Evolutionary conservation across 2,888 invertebrate genomes (phyloP).

Genomic region (Melangyna quadrimaculata): DNA sequence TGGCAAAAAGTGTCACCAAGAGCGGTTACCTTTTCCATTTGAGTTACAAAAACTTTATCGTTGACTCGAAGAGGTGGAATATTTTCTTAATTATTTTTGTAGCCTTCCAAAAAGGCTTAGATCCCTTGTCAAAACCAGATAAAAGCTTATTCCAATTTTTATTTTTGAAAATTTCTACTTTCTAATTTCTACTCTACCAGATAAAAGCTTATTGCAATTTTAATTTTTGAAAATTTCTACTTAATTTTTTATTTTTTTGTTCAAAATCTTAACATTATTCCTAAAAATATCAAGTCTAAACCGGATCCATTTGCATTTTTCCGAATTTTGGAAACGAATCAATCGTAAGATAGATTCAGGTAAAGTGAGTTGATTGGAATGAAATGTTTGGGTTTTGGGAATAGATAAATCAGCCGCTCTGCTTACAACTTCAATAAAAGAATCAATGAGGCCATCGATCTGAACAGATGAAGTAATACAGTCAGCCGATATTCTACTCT

Average conservation of each 20-base stretch:
- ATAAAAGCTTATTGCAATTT: too few relatives aligned
- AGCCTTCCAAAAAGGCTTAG: too few relatives aligned
- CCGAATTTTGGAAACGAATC: background rate
- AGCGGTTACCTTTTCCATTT: background rate
- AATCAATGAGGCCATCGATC: background rate
- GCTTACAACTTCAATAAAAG: background rate
- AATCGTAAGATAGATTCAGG: background rate
- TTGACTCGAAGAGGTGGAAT: too few relatives aligned
- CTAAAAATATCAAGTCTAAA: background rate
- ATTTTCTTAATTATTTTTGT: too few relatives aligned
- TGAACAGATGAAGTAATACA: background rate
- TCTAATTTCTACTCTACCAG: too few relatives aligned
- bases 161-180: too few relatives aligned
- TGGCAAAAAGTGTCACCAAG: background rate
- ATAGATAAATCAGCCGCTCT: background rate
- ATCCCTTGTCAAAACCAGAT: too few relatives aligned
- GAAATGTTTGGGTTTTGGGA: background rate
- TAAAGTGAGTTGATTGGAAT: background rate
- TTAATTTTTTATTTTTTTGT: too few relatives aligned
- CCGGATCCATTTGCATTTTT: background rate
- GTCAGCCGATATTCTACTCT: background rate
- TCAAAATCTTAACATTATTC: background rate
- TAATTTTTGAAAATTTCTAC: too few relatives aligned
- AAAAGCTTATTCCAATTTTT: too few relatives aligned
- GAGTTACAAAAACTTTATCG: too few relatives aligned